A percentile compares a stretch with the other conserved stretches of the same genome.
phyloP scores from a whole-genome alignment of 2,797 vertebrate species.

The Silurus lanzhouensis region DNA sequence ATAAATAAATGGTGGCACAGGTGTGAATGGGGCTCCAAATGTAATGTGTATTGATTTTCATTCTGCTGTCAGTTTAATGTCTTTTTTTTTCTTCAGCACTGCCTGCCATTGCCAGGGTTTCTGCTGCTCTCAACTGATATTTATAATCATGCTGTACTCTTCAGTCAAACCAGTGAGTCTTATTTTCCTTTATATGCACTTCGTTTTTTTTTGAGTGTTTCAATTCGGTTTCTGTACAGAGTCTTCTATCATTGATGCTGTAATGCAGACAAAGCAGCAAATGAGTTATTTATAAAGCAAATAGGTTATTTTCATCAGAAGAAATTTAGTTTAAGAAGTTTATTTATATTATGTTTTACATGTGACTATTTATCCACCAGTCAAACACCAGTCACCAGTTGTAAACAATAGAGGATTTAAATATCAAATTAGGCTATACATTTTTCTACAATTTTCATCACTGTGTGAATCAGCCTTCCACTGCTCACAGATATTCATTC shows the following conservation, averaged over 20 bases:
- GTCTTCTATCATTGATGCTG: not conserved
- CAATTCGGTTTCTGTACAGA: too few species aligned
- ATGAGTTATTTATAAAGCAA: not conserved
- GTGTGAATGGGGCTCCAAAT: not conserved
- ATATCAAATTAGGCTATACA: not conserved
- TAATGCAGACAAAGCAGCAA: not conserved
- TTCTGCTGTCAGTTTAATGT: not conserved
- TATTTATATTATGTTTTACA: not conserved
- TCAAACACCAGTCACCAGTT: too few species aligned
- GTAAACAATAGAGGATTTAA: not conserved
- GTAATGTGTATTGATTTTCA: not conserved
- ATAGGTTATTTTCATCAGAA: not conserved
- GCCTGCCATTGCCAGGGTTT: conserved; percentile 91
- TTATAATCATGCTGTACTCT: conserved; percentile 84
- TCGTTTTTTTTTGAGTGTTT: not conserved
- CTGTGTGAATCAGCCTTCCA: not conserved
- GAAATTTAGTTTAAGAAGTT: not conserved
- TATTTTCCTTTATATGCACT: too few species aligned
- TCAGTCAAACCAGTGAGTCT: conserved; percentile 88
- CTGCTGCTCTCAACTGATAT: conserved; percentile 89
- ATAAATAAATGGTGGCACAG: not conserved
- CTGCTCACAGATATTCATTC: not conserved
- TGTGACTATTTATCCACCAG: not conserved
- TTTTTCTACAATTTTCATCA: not conserved
- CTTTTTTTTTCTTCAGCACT: conserved; percentile 77